These are phyloP conservation scores for Drosophila prostipennis DNA, from an alignment of 2,888 invertebrate genomes.

Conservation along the genomic window DNA sequence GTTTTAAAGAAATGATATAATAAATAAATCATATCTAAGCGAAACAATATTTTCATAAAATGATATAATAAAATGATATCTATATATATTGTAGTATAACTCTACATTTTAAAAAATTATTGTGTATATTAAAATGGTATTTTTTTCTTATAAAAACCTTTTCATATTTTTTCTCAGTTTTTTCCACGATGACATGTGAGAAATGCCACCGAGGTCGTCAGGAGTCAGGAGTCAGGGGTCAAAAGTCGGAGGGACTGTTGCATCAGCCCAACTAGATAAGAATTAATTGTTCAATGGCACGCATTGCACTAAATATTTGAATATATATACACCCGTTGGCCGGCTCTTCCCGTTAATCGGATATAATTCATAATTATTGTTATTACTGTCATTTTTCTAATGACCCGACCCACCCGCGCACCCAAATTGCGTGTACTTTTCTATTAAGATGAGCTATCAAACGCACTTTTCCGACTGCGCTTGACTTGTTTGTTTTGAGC, in stretches of 20 bases:
- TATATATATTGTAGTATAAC: too few species aligned
- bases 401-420: conserved; percentile 51
- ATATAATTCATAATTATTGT: conserved; percentile 84
- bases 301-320: conserved; percentile 79
- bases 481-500: conserved; percentile 30
- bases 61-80: too few species aligned
- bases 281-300: conserved; percentile 82
- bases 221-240: conserved; percentile 16
- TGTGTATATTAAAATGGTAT: too few species aligned
- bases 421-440: conserved; percentile 80
- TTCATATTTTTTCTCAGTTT: background rate
- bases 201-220: conserved; percentile 56
- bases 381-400: conserved; percentile 83
- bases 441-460: conserved; percentile 82
- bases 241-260: conserved; percentile 61
- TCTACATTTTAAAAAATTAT: too few species aligned
- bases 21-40: too few species aligned
- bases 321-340: conserved; percentile 37
- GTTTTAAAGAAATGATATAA: too few species aligned
- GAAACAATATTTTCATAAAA: too few species aligned
- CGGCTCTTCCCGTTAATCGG: conserved; percentile 79
- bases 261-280: conserved; percentile 81
- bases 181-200: conserved; percentile 72
- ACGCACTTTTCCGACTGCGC: conserved; percentile 69
- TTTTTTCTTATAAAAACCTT: background rate